A percentile compares a stretch with the other conserved stretches of the same genome.
Evolutionary conservation across 2,113 vertebrate species (phyloP).

Genomic region (Xiphophorus hellerii): DNA sequence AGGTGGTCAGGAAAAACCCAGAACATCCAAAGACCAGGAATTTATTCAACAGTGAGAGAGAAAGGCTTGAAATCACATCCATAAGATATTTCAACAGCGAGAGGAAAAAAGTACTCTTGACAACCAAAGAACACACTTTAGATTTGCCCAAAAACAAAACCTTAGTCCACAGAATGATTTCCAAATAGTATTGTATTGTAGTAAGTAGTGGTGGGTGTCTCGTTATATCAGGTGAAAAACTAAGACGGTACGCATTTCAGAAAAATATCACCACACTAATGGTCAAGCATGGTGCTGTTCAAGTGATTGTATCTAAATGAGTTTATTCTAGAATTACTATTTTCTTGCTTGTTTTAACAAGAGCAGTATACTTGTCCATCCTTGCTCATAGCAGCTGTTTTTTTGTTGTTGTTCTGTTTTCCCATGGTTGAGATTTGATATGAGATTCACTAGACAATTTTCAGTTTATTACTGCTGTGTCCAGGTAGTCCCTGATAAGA

Average conservation of each 20-base stretch:
- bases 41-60: neutral
- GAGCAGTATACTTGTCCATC: conserved; percentile 10
- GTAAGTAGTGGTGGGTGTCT: neutral
- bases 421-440: conserved; percentile 70
- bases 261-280: no score
- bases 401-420: conserved; percentile 52
- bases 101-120: no score
- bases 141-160: no score
- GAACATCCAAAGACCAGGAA: no score
- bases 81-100: neutral
- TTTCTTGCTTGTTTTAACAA: conserved; percentile 42
- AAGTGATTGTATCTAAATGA: conserved; percentile 13
- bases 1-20: neutral
- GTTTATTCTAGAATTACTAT: conserved; percentile 64
- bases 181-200: no score
- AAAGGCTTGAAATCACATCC: neutral
- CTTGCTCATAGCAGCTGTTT: conserved; percentile 31
- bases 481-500: conserved; percentile 77
- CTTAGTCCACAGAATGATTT: no score
- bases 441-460: conserved; percentile 75
- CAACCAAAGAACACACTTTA: no score
- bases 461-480: conserved; percentile 79
- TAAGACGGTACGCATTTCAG: neutral
- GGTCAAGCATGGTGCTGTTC: neutral
- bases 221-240: neutral